Evolutionary conservation across 1,140 invertebrate species (phyloP).

Genomic region (Parasteatoda tepidariorum): DNA sequence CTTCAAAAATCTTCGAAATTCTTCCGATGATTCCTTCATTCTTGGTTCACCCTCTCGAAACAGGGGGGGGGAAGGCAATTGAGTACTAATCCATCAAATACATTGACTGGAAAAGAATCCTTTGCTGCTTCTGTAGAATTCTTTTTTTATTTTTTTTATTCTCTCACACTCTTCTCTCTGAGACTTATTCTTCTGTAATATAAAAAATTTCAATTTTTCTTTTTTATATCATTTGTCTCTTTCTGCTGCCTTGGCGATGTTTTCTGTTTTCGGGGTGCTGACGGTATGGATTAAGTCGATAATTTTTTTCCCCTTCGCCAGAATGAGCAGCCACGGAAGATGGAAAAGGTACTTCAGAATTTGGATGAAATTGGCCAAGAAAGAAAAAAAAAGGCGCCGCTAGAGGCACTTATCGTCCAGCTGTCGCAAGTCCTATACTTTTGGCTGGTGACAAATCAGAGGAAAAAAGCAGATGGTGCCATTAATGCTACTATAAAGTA

Average conservation of each 20-base stretch:
- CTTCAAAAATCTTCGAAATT: background rate
- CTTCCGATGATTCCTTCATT: background rate
- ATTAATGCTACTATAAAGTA: too few relatives aligned
- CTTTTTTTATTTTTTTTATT: background rate
- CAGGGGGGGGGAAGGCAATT: background rate
- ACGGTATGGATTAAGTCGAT: slow-evolving; percentile 4
- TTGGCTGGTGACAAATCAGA: too few relatives aligned
- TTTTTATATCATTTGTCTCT: background rate
- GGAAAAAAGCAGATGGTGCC: too few relatives aligned
- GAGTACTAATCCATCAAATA: slow-evolving; percentile 8
- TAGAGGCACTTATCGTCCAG: background rate
- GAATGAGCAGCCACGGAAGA: background rate
- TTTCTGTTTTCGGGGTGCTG: background rate
- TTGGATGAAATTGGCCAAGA: background rate
- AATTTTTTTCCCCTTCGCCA: background rate
- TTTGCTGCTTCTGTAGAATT: background rate
- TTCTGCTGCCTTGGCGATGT: background rate
- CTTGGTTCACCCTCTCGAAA: background rate
- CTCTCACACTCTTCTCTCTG: background rate
- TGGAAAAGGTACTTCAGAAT: background rate
- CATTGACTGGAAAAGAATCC: slow-evolving; percentile 13
- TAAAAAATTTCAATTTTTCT: background rate
- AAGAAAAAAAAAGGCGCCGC: background rate
- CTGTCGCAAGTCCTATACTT: too few relatives aligned
- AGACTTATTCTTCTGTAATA: background rate